These are phyloP conservation scores for Odocoileus virginianus DNA, from an alignment of 2,113 vertebrate genomes.

Conservation along the genomic window DNA sequence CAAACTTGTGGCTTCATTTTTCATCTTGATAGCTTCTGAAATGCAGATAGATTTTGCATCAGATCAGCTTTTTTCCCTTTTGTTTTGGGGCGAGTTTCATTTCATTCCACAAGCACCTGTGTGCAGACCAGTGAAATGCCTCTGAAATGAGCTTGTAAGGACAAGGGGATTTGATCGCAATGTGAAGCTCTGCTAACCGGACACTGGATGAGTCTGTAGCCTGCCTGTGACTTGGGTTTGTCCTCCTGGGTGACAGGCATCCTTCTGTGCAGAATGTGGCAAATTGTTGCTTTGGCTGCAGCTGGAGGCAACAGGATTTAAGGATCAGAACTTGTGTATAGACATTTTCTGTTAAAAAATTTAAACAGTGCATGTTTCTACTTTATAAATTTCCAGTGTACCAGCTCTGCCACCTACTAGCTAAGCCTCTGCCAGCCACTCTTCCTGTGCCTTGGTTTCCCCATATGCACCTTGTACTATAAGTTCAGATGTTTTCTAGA, in stretches of 20 bases:
- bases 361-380: background rate
- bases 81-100: slow-evolving; percentile 58
- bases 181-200: background rate
- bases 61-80: slow-evolving; percentile 25
- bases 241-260: too few species aligned
- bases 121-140: background rate
- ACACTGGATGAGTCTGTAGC: background rate
- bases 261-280: background rate
- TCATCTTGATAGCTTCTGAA: slow-evolving; percentile 81
- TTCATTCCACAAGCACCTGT: background rate
- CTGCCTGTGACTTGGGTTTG: rapidly evolving
- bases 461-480: background rate
- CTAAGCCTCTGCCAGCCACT: background rate
- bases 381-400: background rate
- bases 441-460: background rate
- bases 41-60: slow-evolving; percentile 75
- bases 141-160: slow-evolving; percentile 42
- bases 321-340: background rate
- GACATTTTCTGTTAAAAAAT: background rate
- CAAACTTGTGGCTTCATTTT: slow-evolving; percentile 78
- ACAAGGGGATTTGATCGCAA: slow-evolving; percentile 6
- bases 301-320: background rate
- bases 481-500: background rate
- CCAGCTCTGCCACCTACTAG: background rate
- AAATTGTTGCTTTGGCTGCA: background rate